A percentile compares a stretch with the other conserved stretches of the same genome.
phyloP scores from a whole-genome alignment of 2,797 vertebrate species.

The Alexandromys oeconomus region DNA sequence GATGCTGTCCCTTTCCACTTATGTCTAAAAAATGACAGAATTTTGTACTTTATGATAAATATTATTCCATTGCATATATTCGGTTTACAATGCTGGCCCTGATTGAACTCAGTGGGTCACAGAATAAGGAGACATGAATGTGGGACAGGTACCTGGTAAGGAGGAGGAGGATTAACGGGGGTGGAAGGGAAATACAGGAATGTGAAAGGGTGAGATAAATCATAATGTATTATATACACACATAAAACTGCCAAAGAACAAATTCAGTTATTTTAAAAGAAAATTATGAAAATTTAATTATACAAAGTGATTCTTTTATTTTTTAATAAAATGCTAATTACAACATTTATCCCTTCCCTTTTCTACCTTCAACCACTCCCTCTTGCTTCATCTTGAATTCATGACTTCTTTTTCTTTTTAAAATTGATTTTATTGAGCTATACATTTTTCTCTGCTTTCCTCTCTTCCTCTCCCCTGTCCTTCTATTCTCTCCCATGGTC shows the following conservation, averaged over 20 bases:
- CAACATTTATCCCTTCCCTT: neutral
- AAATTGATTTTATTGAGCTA: too few relatives aligned
- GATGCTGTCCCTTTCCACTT: neutral
- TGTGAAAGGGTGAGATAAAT: neutral
- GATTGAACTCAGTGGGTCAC: neutral
- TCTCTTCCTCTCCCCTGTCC: too few relatives aligned
- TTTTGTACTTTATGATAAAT: neutral
- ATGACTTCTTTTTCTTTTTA: neutral
- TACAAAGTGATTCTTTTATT: neutral
- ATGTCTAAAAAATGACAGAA: neutral
- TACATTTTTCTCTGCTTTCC: too few relatives aligned
- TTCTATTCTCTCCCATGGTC: too few relatives aligned
- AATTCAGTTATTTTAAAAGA: neutral
- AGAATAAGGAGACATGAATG: neutral
- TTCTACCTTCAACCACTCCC: neutral
- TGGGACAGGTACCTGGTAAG: neutral
- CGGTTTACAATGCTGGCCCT: neutral
- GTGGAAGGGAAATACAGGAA: neutral
- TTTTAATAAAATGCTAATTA: neutral
- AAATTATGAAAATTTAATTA: neutral
- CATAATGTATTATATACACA: neutral
- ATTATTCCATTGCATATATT: neutral
- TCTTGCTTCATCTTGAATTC: neutral
- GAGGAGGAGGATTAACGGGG: neutral
- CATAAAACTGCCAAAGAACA: neutral